Conservation (phyloP, 2,888 invertebrate genomes). For the Eucera pruinosa region DNA sequence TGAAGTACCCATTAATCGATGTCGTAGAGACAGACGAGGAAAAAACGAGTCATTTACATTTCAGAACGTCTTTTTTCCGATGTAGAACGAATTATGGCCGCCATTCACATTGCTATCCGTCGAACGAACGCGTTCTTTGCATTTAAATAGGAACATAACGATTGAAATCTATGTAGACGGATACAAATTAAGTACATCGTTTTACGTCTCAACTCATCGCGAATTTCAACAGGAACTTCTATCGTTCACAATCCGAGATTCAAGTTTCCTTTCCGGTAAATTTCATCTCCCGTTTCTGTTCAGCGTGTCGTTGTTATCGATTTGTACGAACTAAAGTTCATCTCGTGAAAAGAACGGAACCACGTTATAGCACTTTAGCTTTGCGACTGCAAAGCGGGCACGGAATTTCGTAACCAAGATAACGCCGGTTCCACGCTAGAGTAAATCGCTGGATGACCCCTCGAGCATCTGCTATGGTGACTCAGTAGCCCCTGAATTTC, state of each 20-base stretch:
- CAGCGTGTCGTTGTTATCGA: conserved; percentile 4
- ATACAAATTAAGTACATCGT: conserved; percentile 49
- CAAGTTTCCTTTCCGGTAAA: conserved; percentile 7
- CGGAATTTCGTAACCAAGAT: conserved; percentile 80
- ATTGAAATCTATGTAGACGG: conserved; percentile 38
- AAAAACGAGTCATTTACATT: conserved; percentile 34
- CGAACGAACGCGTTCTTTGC: conserved; percentile 40
- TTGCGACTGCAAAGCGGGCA: conserved; percentile 79
- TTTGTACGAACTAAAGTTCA: conserved; percentile 17
- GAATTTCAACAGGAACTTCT: conserved; percentile 40
- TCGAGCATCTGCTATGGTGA: conserved; percentile 87
- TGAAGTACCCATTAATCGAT: conserved; percentile 44
- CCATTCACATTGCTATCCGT: conserved; percentile 45
- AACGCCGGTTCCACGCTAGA: conserved; percentile 80
- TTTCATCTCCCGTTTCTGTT: conserved; percentile 8
- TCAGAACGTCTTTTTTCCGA: conserved; percentile 17
- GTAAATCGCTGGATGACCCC: conserved; percentile 87
- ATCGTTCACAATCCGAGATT: conserved; percentile 5
- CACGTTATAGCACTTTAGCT: conserved; percentile 67
- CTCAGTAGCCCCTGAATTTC: conserved; percentile 87
- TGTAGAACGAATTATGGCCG: conserved; percentile 57
- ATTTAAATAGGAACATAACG: conserved; percentile 64
- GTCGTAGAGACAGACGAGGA: conserved; percentile 19
- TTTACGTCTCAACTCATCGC: not conserved
- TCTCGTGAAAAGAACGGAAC: not conserved